Evolutionary conservation across 2,113 vertebrate genomes (phyloP).

Genomic region (Chascanopsetta lugubris): DNA sequence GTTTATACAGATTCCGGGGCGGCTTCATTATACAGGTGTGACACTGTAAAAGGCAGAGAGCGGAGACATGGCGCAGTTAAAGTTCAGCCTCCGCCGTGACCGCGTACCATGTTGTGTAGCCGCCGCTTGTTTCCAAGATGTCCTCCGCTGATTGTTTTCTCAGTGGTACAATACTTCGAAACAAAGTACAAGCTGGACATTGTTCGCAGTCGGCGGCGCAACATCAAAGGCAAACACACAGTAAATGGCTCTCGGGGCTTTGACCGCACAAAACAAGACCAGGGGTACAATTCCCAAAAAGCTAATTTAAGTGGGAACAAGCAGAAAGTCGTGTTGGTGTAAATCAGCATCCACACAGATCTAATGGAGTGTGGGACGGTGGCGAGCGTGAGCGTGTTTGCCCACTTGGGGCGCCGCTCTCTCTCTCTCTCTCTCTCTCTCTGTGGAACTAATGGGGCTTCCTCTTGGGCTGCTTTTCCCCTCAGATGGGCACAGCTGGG

Average conservation of each 20-base stretch:
- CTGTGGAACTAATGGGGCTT: slow-evolving; percentile 83
- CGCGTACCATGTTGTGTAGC: slow-evolving; percentile 24
- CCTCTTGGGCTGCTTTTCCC: slow-evolving; percentile 82
- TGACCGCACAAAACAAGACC: slow-evolving; percentile 14
- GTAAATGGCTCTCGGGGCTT: slow-evolving; percentile 27
- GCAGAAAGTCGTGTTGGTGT: slow-evolving; percentile 46
- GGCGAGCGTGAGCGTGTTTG: slow-evolving; percentile 52
- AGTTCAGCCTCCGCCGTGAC: slow-evolving; percentile 17
- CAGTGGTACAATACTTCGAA: slow-evolving; percentile 35
- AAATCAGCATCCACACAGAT: slow-evolving; percentile 51
- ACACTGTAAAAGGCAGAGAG: slow-evolving; percentile 21
- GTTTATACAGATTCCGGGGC: slow-evolving; percentile 10
- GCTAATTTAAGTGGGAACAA: slow-evolving; percentile 43
- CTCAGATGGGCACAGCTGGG: slow-evolving; percentile 84
- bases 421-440: too few species aligned
- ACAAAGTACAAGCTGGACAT: slow-evolving; percentile 25
- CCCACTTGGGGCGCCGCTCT: slow-evolving; percentile 71
- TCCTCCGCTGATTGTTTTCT: slow-evolving; percentile 34
- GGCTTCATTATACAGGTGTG: slow-evolving; percentile 25
- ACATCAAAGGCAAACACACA: slow-evolving; percentile 25
- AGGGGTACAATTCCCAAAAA: slow-evolving; percentile 25
- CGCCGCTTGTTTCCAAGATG: slow-evolving; percentile 11
- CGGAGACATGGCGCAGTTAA: slow-evolving; percentile 24
- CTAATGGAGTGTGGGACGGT: slow-evolving; percentile 60
- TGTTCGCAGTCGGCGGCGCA: slow-evolving; percentile 10